phyloP scores from a whole-genome alignment of 2,888 invertebrate genomes.

The Thera obeliscata region DNA sequence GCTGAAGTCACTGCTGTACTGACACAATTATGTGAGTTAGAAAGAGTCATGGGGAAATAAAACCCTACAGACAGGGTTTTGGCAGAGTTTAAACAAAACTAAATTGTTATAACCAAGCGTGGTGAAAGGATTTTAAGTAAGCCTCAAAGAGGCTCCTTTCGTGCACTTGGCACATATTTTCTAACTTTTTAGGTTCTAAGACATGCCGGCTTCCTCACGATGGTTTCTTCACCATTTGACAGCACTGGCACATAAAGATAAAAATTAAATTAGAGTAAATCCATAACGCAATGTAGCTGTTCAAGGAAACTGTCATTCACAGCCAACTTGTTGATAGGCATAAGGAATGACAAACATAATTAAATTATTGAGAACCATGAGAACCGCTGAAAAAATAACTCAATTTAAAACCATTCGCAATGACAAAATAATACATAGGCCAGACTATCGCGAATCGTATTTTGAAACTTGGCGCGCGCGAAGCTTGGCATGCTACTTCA shows the following conservation, averaged over 20 bases:
- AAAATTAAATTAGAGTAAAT: not conserved
- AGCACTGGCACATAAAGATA: too few relatives aligned
- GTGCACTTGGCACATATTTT: too few relatives aligned
- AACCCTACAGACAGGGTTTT: not conserved
- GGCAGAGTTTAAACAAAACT: too few relatives aligned
- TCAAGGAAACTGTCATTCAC: not conserved
- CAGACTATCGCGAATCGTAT: not conserved
- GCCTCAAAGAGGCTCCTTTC: too few relatives aligned
- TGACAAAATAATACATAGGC: not conserved
- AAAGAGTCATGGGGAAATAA: not conserved
- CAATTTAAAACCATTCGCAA: not conserved
- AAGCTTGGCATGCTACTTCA: not conserved
- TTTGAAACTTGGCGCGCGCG: constrained; percentile 5
- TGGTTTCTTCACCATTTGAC: too few relatives aligned
- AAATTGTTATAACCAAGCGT: too few relatives aligned
- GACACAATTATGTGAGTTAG: not conserved
- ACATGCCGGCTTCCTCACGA: too few relatives aligned
- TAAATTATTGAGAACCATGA: not conserved
- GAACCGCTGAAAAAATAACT: not conserved
- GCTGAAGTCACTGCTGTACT: not conserved
- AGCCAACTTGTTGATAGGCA: not conserved
- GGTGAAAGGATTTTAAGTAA: too few relatives aligned
- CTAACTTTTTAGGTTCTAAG: too few relatives aligned
- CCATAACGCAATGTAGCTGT: not conserved
- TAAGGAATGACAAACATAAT: not conserved